Evolutionary conservation across 2,888 invertebrate genomes (phyloP).

Genomic region (Cerceris ruficornis): DNA sequence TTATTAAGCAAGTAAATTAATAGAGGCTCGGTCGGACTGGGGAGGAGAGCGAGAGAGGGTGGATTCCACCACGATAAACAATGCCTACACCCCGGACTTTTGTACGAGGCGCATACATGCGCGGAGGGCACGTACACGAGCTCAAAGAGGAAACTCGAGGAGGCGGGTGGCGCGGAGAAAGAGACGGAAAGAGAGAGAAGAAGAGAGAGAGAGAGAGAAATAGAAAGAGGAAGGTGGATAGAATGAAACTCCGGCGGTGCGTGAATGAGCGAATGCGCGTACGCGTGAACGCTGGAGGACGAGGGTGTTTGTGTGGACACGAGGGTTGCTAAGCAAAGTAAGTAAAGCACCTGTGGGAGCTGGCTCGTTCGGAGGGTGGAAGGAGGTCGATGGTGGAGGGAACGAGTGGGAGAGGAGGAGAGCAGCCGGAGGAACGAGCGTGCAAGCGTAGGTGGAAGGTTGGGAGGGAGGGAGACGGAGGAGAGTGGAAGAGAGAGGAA

Average conservation of each 20-base stretch:
- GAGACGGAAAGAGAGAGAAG: conserved; percentile 16
- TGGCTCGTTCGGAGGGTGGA: conserved; percentile 60
- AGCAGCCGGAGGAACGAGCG: conserved; percentile 38
- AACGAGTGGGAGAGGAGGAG: conserved; percentile 42
- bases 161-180: background rate
- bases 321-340: conserved; percentile 76
- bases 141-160: conserved; percentile 23
- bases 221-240: conserved; percentile 5
- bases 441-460: conserved; percentile 9
- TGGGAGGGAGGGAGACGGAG: conserved; percentile 17
- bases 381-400: conserved; percentile 52
- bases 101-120: conserved; percentile 28
- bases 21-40: conserved; percentile 73
- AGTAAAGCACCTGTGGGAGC: conserved; percentile 79
- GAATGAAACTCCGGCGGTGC: conserved; percentile 19
- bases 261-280: conserved; percentile 31
- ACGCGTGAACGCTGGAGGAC: conserved; percentile 19
- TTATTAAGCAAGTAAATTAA: conserved; percentile 81
- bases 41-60: conserved; percentile 64
- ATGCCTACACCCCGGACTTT: conserved; percentile 68
- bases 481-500: conserved; percentile 46
- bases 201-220: conserved; percentile 18
- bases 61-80: conserved; percentile 77
- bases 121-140: conserved; percentile 9
- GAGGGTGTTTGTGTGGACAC: conserved; percentile 63